phyloP scores from a whole-genome alignment of 1,140 invertebrate genomes.

The Danaus melanippus region DNA sequence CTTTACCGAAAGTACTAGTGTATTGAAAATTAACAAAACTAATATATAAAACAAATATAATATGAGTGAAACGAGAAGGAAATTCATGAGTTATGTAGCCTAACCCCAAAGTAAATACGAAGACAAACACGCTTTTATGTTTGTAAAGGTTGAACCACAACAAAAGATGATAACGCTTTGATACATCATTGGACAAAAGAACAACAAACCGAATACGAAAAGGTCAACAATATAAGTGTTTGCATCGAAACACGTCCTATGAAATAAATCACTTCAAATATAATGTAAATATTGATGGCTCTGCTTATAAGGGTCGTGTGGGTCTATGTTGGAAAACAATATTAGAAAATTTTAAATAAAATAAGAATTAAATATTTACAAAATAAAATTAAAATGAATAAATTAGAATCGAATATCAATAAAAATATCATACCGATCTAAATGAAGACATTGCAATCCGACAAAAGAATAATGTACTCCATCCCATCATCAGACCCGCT shows the following conservation, averaged over 20 bases:
- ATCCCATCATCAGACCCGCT: slow-evolving; percentile 1
- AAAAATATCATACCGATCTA: slow-evolving; percentile 3
- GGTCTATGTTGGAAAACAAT: too few relatives aligned
- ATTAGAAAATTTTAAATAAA: slow-evolving; percentile 7
- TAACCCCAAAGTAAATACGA: slow-evolving; percentile 19
- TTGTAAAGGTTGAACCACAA: slow-evolving; percentile 21
- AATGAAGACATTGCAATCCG: slow-evolving; percentile 6
- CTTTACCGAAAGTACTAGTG: too few relatives aligned
- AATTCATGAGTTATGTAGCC: too few relatives aligned
- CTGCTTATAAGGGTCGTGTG: too few relatives aligned
- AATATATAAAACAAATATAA: not conserved
- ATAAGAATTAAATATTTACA: not conserved
- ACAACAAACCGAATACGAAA: slow-evolving; percentile 27
- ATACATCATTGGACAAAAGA: slow-evolving; percentile 37
- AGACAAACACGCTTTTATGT: slow-evolving; percentile 26
- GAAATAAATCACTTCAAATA: slow-evolving; percentile 12
- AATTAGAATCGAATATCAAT: slow-evolving; percentile 2
- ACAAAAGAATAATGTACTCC: slow-evolving; percentile 21
- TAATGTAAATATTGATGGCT: slow-evolving; percentile 1
- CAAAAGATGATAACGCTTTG: slow-evolving; percentile 31
- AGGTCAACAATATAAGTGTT: slow-evolving; percentile 30
- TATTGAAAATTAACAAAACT: not conserved
- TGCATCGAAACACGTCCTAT: slow-evolving; percentile 14
- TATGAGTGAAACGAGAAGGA: too few relatives aligned
- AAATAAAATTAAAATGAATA: slow-evolving; percentile 2